A percentile compares a stretch with the other conserved stretches of the same genome.
Conservation (phyloP, 2,888 invertebrate genomes). For the Aleiodes testaceus region DNA sequence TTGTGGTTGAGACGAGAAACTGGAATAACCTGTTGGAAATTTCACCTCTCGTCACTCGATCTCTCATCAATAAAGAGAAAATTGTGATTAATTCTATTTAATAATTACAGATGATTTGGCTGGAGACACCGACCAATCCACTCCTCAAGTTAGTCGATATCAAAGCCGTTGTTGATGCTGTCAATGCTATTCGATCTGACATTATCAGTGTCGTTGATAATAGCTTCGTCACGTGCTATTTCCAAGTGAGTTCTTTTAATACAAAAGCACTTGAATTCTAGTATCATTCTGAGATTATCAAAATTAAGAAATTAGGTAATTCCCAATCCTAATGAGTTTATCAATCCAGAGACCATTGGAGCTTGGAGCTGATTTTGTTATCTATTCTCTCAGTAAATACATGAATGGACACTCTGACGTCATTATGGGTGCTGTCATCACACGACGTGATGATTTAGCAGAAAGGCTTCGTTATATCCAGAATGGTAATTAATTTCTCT, state of each 20-base stretch:
- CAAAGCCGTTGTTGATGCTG: slow-evolving; percentile 79
- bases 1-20: neutral
- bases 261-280: neutral
- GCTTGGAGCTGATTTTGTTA: slow-evolving; percentile 91
- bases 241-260: slow-evolving; percentile 75
- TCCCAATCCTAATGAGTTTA: neutral
- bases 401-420: slow-evolving; percentile 99
- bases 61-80: too few relatives aligned
- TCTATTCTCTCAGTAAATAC: slow-evolving; percentile 97
- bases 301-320: neutral
- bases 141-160: slow-evolving; percentile 92
- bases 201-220: slow-evolving; percentile 91
- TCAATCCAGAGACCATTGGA: slow-evolving; percentile 84
- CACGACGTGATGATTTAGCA: slow-evolving; percentile 82
- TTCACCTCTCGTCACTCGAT: neutral
- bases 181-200: slow-evolving; percentile 74
- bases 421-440: slow-evolving; percentile 92
- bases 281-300: too few relatives aligned
- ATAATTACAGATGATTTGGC: slow-evolving; percentile 84
- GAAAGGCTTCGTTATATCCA: slow-evolving; percentile 87
- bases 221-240: slow-evolving; percentile 93
- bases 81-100: slow-evolving; percentile 51
- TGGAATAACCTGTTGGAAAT: slow-evolving; percentile 28
- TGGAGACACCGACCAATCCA: slow-evolving; percentile 98
- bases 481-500: slow-evolving; percentile 78